Evolutionary conservation across 2,113 vertebrate genomes (phyloP).

Genomic region (Myiopsitta monachus): DNA sequence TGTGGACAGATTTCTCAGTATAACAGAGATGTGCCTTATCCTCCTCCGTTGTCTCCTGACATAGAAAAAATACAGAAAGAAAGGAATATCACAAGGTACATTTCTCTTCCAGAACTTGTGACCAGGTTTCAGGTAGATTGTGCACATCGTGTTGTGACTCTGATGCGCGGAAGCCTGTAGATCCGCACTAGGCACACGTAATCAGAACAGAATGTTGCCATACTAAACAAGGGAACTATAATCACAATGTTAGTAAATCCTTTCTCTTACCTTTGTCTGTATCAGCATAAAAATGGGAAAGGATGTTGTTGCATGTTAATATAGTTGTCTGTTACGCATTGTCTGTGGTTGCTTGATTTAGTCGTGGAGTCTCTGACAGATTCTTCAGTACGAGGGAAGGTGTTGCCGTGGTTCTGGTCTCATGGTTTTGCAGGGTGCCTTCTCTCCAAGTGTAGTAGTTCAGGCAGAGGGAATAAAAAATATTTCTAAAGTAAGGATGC

Average conservation of each 20-base stretch:
- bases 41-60: conserved; percentile 81
- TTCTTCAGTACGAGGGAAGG: not conserved
- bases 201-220: not conserved
- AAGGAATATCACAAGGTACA: conserved; percentile 84
- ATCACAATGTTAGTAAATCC: not conserved
- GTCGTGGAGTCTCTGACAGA: not conserved
- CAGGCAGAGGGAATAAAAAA: not conserved
- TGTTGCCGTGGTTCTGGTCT: not conserved
- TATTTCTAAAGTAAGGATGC: not conserved
- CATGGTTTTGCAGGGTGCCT: not conserved
- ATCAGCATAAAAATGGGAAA: not conserved
- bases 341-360: not conserved
- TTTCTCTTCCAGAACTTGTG: not conserved
- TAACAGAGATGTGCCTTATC: conserved; percentile 93
- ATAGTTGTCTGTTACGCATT: not conserved
- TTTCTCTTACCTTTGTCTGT: not conserved
- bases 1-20: conserved; percentile 98
- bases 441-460: not conserved
- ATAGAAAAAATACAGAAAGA: conserved; percentile 72
- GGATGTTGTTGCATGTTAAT: not conserved
- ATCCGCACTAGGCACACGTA: accelerated
- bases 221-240: not conserved
- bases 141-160: not conserved
- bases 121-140: not conserved
- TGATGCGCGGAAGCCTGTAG: not conserved